Evolutionary conservation across 2,797 vertebrate species (phyloP).

Genomic region (Fringilla coelebs): DNA sequence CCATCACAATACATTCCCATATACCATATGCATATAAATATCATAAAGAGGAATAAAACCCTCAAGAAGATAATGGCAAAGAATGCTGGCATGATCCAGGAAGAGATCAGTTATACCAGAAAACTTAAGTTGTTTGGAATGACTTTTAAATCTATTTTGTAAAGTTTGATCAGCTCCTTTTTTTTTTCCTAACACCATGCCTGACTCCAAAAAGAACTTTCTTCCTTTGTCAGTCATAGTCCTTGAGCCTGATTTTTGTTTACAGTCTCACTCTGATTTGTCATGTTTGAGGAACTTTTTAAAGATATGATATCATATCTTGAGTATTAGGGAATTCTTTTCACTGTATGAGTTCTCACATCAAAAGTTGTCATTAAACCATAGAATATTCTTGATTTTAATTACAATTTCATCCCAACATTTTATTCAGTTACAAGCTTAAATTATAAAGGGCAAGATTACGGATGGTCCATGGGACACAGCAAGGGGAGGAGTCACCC

Average conservation of each 20-base stretch:
- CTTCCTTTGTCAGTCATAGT: neutral
- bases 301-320: neutral
- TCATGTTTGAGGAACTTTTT: neutral
- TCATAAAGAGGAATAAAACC: neutral
- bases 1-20: neutral
- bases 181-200: neutral
- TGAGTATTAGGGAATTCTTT: neutral
- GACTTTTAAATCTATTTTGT: neutral
- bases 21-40: neutral
- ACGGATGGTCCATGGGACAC: neutral
- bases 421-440: neutral
- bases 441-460: neutral
- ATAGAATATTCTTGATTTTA: neutral
- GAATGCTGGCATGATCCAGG: neutral
- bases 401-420: neutral
- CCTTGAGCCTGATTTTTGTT: neutral
- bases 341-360: neutral
- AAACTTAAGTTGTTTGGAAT: neutral
- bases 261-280: neutral
- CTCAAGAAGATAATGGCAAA: neutral
- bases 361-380: neutral
- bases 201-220: neutral
- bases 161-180: neutral
- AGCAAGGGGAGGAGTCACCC: neutral
- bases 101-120: neutral